Evolutionary conservation across 2,113 vertebrate genomes (phyloP), one percentile per base, ranked within the genome.

Genomic region (Himantopus leucocephalus): DNA sequence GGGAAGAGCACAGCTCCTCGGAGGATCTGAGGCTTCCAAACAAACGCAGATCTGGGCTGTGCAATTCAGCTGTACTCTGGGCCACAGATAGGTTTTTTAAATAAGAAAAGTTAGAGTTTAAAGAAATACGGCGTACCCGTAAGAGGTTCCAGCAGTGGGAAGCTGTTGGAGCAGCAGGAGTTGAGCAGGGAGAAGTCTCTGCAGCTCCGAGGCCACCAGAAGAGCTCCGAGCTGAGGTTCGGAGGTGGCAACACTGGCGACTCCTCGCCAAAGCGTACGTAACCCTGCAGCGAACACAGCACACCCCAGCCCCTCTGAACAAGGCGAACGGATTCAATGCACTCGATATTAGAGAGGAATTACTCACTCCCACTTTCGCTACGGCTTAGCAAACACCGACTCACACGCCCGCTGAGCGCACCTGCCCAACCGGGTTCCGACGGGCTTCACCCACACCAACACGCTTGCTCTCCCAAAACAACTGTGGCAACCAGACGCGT

Each of bases 401-500:
- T 5, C 45, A 24, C 66, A 19, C 1, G 6, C 14, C 58, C 32
- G 39, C 48, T 18, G 14, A 37, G 16, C 2, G 23, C 23, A 7
- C 32, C 27, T 39, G 64, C 48, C 45, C 79, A 43, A 41, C 45
- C 62, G n/a, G 17, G 66, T 71, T 71, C 66, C 7, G 0, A 6
- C 5, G 26, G 45, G 12, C 29, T 76, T 64, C n/a, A 39, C 9
- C 73, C n/a, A 52, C 48, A 41, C 53, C 22, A 22, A 12, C 19
- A 4, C 6, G 22, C 8, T 10, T 30, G 11, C 35, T 34, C 64
- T 86, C 47, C 27, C 62, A 32, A 53, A 72, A 74, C 52, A 58
- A 9, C 50, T 3, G 6, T 8, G 8, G 41, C 48, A 60, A 30
- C 17, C 23, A 27, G 43, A 30, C 35, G 3, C 0, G 1, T n/a